A percentile compares a stretch with the other conserved stretches of the same genome.
phyloP scores from a whole-genome alignment of 2,797 vertebrate genomes.

The Pipistrellus nathusii region DNA sequence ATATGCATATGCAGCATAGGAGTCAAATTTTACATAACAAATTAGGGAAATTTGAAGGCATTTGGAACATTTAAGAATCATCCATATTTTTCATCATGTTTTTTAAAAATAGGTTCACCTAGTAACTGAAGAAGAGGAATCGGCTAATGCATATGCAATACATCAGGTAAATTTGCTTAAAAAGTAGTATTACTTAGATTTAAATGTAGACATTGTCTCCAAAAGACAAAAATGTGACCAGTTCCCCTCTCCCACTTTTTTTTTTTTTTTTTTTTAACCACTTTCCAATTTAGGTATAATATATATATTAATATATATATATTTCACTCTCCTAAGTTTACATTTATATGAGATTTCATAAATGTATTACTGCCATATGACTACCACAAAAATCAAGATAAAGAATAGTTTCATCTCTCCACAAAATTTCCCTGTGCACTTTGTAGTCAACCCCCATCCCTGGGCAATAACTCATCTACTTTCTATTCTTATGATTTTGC shows the following conservation, averaged over 20 bases:
- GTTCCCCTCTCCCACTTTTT: not conserved
- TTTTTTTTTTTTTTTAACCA: no score
- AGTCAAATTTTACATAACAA: not conserved
- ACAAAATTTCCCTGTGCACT: not conserved
- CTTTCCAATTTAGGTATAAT: slow-evolving; percentile 28
- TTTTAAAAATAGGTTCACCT: slow-evolving; percentile 85
- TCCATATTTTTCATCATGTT: slow-evolving; percentile 34
- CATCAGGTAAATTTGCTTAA: slow-evolving; percentile 86
- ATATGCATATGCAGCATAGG: not conserved
- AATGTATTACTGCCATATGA: not conserved
- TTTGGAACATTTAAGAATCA: slow-evolving; percentile 39
- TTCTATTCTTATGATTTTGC: not conserved
- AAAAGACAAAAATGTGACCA: not conserved
- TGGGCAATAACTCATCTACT: not conserved
- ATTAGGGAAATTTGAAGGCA: not conserved
- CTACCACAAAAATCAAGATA: not conserved
- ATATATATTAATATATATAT: not conserved
- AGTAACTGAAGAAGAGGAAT: slow-evolving; percentile 87
- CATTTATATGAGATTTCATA: not conserved
- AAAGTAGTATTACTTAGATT: slow-evolving; percentile 11
- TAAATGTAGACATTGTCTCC: not conserved
- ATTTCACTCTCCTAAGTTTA: slow-evolving; percentile 21
- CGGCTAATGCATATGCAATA: slow-evolving; percentile 83
- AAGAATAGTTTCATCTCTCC: not conserved
- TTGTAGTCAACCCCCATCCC: not conserved